Evolutionary conservation across 2,797 vertebrate species (phyloP).

Genomic region (Trematomus bernacchii): DNA sequence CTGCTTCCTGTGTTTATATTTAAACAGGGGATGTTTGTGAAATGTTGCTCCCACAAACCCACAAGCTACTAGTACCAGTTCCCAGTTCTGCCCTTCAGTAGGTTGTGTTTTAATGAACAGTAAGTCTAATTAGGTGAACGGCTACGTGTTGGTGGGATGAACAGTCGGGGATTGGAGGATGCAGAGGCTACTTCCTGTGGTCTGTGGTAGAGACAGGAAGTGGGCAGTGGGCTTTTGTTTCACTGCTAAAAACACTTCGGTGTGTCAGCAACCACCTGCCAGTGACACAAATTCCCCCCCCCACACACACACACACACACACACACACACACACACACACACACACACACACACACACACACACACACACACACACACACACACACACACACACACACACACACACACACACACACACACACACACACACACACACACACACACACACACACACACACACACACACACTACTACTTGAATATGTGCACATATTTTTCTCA

Average conservation of each 20-base stretch:
- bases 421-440: too few species aligned
- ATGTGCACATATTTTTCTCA: neutral
- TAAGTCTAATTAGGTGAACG: constrained; percentile 18
- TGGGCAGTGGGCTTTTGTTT: constrained; percentile 44
- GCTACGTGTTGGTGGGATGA: constrained; percentile 19
- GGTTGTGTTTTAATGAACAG: constrained; percentile 31
- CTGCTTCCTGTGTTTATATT: constrained; percentile 5
- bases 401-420: neutral
- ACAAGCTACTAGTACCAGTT: constrained; percentile 1
- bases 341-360: constrained; percentile 4
- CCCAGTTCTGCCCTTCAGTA: constrained; percentile 6
- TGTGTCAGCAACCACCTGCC: constrained; percentile 57
- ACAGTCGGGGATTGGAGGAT: constrained; percentile 22
- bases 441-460: constrained; percentile 20
- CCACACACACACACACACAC: constrained; percentile 20
- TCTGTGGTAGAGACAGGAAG: constrained; percentile 64
- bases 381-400: constrained; percentile 6
- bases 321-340: constrained; percentile 9
- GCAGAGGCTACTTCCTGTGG: constrained; percentile 66
- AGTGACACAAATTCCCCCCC: neutral
- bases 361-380: constrained; percentile 23
- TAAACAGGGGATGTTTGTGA: constrained; percentile 4
- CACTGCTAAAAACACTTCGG: constrained; percentile 38
- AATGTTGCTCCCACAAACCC: constrained; percentile 26
- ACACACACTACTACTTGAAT: neutral